Evolutionary conservation across 1,140 invertebrate genomes (phyloP), one percentile per base, ranked within the genome.

Genomic region (Cardiocondyla obscurior): DNA sequence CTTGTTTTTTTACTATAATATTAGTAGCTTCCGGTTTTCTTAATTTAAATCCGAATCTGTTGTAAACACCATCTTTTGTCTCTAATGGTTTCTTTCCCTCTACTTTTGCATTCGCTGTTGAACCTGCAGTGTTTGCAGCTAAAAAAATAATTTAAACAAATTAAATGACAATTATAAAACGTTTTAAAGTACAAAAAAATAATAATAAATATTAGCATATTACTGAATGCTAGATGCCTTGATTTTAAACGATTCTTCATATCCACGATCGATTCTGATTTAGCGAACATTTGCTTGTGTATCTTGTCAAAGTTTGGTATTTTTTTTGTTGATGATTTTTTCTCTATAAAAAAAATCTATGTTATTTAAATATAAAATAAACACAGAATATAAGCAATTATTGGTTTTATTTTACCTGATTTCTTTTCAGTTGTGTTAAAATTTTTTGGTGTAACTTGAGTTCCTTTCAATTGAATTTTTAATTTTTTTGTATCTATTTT

Each of bases 231-330:
- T 36, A 79, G 33, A 33, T 93, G 90, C 14, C 90, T 84, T 89
- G 92, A 6, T 95, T 95, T 5, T 94, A 94, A 83, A 92, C 93
- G 49, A 94, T 94, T 91, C 93, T 95, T 82, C 94, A 90, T 88
- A 89, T 96, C 95, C 30, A 95, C 93, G 14, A 96, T 82, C 46
- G 95, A 96, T 90, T 96, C 96, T 95, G 96, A 96, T 87, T 95
- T 94, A 4, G 93, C 93, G 84, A 96, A 96, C 58, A 95, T 94
- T 86, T 94, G 95, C 84, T 96, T 93, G 86, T 96, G 96, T 49
- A 96, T 94, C 6, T 95, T 94, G 4, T 94, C 94, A 84, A 96
- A 96, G 92, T 96, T 95, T 12, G 96, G 96, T 95, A 91, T 88
- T 95, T 96, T 49, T 90, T 94, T 89, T 90, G 92, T 53, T 8